Base-by-base conservation (phyloP, 2,797 vertebrate genomes). In the Oryzias dopingdopingensis region DNA sequence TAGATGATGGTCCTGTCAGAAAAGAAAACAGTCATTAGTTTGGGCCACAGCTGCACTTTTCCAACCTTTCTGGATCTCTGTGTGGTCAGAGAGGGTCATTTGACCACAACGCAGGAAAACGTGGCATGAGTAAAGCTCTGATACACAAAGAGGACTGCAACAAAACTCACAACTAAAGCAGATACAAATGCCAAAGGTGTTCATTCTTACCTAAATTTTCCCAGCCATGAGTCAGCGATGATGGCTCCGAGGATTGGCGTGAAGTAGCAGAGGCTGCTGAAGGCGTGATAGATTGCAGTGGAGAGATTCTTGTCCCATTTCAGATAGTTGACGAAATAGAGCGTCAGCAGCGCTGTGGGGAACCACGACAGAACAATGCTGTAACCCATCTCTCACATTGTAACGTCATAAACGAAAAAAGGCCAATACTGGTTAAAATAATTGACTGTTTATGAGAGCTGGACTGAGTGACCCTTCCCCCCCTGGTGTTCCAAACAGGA, bases 191-290 rank as follows among this genome's bases (percentile, higher is more conserved):
- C 32, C 10, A 12, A 37, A 12, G 10, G 32, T 12, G 32, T 12
- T 12, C 2, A 37, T 15, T 53, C 95, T 93, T 86, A 98, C 97
- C 88, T 97, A 87, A 92, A 99, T 81, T 97, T 99, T 17, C 97
- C 97, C 54, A 98, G 83, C 96, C 96, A 99, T 0, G 96, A 96
- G 82, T 98, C 97, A 22, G 96, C 96, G 53, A 99, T 95, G 82
- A 95, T 68, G 32, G 97, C 97, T 69, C 96, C 96, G 5, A 99
- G 76, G 46, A 99, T 81, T 8, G 97, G 96, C 0, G 96, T 98
- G 86, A 99, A 98, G 79, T 98, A 98, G 86, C 96, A 98, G 23
- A 99, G 91, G 0, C 96, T 88, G 0, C 90, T 92, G 89, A 98
- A 99, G 76, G 95, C 96, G 3, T 99, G 97, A 84, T 98, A 99